These are phyloP conservation scores for Drosophila ogumai DNA, from an alignment of 1,140 invertebrate species.

Conservation along the genomic window DNA sequence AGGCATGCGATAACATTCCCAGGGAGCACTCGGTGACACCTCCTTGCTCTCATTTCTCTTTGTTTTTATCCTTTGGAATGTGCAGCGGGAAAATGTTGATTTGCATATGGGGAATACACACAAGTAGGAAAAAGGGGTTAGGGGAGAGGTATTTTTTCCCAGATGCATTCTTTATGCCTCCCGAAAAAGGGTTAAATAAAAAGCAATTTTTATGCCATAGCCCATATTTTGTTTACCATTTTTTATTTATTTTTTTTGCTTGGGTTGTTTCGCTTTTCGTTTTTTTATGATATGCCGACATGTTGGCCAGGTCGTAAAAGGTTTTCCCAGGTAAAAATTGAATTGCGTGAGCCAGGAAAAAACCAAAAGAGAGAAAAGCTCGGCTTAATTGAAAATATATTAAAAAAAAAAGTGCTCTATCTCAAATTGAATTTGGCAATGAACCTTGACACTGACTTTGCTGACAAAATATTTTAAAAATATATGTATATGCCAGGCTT, in stretches of 20 bases:
- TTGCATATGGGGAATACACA: slow-evolving; percentile 34
- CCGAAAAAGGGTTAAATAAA: slow-evolving; percentile 32
- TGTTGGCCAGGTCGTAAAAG: slow-evolving; percentile 49
- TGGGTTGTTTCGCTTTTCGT: background rate
- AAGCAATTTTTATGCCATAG: slow-evolving; percentile 22
- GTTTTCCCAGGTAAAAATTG: slow-evolving; percentile 28
- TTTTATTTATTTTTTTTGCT: background rate
- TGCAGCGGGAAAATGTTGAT: slow-evolving; percentile 15
- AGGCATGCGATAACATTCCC: background rate
- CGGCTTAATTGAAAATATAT: slow-evolving; percentile 22
- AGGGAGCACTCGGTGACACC: slow-evolving; percentile 37
- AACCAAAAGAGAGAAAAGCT: background rate
- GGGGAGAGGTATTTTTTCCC: slow-evolving; percentile 9
- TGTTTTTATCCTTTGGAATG: slow-evolving; percentile 8
- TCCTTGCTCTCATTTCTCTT: background rate
- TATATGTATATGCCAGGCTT: background rate
- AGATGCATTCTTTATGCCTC: slow-evolving; percentile 37
- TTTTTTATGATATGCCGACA: slow-evolving; percentile 33
- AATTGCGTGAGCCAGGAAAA: slow-evolving; percentile 34
- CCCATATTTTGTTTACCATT: slow-evolving; percentile 7
- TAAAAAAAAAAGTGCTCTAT: background rate
- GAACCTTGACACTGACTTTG: slow-evolving; percentile 21
- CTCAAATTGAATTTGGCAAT: slow-evolving; percentile 14
- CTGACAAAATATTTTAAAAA: slow-evolving; percentile 16
- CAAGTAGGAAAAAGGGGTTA: slow-evolving; percentile 1